Evolutionary conservation across 53 echinoderm and acorn worm species (phyloP), one percentile per base, ranked within the genome.

Genomic region (Mesocentrotus franciscanus): DNA sequence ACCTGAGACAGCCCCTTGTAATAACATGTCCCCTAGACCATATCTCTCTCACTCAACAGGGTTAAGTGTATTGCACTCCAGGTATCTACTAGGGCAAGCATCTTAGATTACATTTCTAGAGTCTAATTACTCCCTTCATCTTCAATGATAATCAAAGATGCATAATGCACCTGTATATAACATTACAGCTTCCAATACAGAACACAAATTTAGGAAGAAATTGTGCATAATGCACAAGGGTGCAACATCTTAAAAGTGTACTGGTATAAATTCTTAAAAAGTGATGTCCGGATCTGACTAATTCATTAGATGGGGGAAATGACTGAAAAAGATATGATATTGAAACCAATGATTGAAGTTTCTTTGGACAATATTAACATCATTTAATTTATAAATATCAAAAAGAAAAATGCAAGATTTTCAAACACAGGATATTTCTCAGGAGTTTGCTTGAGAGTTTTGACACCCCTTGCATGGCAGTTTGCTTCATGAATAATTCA

Each of bases 11-110:
- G 64, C 27, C 66, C 81, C 61, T 34, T 91, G 64, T 91, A 91
- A 91, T 91, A 91, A 91, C 91, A 91, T 35, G 91, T 91, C 36
- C 64, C 20, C 8, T 66, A 39, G 33, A 91, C 62, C 91, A 66
- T 66, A 91, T 91, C 91, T 91, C 7, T n/a, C 17, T 91, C 91
- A 91, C 91, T 91, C 91, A 91, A 18, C 91, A 91, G 34, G 57
- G 91, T 66, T 90, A 91, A 91, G 66, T 62, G 68, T 91, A 62
- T 91, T 91, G 24, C 68, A 66, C 91, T 36, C 20, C 58, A 57
- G 58, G 59, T 57, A 87, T 87, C 87, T 56, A 84, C 56, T 58
- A n/a, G 87, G 58, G 58, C 84, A 84, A 42, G 22, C 39, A 20
- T 24, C 55, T 84, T 55, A 84, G 84, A 84, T 84, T 84, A 84